phyloP scores from a whole-genome alignment of 2,113 vertebrate species.

The Corapipo altera region DNA sequence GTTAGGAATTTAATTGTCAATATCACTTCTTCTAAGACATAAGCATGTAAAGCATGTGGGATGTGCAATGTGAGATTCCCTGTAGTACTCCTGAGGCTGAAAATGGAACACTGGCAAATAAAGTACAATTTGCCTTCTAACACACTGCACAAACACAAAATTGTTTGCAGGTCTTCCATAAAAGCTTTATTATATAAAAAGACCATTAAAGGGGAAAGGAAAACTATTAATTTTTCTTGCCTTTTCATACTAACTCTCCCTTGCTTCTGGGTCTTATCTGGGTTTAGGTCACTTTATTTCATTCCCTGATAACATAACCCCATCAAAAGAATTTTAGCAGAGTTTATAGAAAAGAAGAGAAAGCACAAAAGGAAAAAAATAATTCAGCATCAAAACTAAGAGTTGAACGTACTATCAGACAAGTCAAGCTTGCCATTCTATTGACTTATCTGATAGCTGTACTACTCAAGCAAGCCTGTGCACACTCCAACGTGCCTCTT shows the following conservation, averaged over 20 bases:
- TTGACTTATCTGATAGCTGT: not conserved
- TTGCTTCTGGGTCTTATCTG: not conserved
- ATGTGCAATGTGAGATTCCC: not conserved
- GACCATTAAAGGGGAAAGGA: not conserved
- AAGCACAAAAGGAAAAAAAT: not conserved
- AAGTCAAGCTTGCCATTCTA: not conserved
- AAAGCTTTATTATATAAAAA: not conserved
- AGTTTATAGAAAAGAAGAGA: not conserved
- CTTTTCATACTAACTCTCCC: not conserved
- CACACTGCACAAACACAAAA: not conserved
- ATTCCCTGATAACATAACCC: not conserved
- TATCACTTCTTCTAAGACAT: not conserved
- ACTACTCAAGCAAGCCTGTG: not conserved
- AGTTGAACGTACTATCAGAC: not conserved
- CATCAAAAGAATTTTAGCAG: not conserved
- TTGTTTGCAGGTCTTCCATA: not conserved
- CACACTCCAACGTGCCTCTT: accelerated
- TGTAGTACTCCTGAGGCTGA: not conserved
- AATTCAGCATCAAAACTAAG: not conserved
- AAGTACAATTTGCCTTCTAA: not conserved
- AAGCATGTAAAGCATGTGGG: not conserved
- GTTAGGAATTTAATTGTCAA: not conserved
- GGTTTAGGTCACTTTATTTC: not conserved
- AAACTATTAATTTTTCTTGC: not conserved
- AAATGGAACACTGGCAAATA: not conserved